phyloP scores from a whole-genome alignment of 2,113 vertebrate genomes.

The Cryptomyrus ogoouensis region DNA sequence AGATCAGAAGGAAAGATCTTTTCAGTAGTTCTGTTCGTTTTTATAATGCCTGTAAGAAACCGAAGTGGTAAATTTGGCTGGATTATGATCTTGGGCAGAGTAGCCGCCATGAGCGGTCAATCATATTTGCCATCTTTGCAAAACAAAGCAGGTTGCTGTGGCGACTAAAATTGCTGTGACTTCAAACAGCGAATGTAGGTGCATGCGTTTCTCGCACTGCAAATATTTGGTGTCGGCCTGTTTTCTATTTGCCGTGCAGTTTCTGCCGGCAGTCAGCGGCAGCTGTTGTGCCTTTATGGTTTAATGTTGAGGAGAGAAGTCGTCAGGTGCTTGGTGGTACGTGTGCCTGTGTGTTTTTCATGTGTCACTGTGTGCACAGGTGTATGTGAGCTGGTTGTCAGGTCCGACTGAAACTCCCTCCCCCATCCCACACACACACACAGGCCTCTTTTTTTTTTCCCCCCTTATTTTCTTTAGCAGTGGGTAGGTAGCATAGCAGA shows the following conservation, averaged over 20 bases:
- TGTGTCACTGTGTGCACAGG: neutral
- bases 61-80: neutral
- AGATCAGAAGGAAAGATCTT: neutral
- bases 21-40: neutral
- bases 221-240: constrained; percentile 25
- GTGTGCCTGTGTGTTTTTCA: neutral
- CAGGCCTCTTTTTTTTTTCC: neutral
- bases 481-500: neutral
- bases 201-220: constrained; percentile 30
- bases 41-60: neutral
- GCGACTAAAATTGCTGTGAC: constrained; percentile 60
- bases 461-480: neutral
- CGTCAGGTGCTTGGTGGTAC: neutral
- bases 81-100: neutral
- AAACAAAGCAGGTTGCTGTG: constrained; percentile 52
- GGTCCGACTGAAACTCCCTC: neutral
- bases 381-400: neutral
- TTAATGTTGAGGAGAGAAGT: neutral
- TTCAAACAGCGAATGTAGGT: constrained; percentile 65
- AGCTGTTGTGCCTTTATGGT: constrained; percentile 14
- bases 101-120: constrained; percentile 32
- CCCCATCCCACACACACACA: neutral
- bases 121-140: constrained; percentile 37
- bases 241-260: constrained; percentile 41
- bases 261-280: constrained; percentile 46